Base-by-base conservation (phyloP, 2,888 invertebrate species). In the Strigamia maritima region DNA sequence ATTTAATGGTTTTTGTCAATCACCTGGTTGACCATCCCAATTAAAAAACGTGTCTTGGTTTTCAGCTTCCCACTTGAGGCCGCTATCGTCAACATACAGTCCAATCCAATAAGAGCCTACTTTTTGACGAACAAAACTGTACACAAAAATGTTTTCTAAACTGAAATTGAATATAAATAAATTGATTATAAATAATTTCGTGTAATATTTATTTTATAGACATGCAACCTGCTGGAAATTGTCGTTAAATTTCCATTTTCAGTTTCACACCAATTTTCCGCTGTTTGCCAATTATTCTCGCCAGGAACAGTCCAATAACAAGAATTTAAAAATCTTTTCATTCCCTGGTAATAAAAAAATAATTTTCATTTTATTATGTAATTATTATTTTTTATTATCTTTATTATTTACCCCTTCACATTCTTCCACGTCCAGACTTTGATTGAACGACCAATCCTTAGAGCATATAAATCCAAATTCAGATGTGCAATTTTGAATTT, bases 241-340 rank as follows among this genome's bases (percentile, higher is more conserved):
- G 60, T 65, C 22, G 60, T 65, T 65, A 75, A 38, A 26, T 24
- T 38, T 6, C 75, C 75, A 35, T 28, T 75, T 75, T 75, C 75
- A n/a, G 75, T 75, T 75, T 75, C 38, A 8, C 75, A 75, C 75
- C 75, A 75, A 38, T 75, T 28, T 31, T 75, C 31, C 10, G 26
- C 75, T 31, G 31, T 16, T 35, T 75, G 38, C 75, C 75, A 75
- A 35, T 38, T 38, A 35, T 38, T 38, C 19, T 75, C 75, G 38
- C 31, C 38, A 28, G 31, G 31, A 31, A 75, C 75, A 75, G 28
- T 38, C 75, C 75, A 75, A 75, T 75, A 75, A 75, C 75, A 75
- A 24, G 75, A 75, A 28, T 75, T 38, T 4, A 10, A 16, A 75
- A 26, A 75, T 35, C 24, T 65, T 65, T 65, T 65, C 60, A 65